Evolutionary conservation across 1,140 invertebrate species (phyloP), one percentile per base, ranked within the genome.

Genomic region (Tetranychus urticae): DNA sequence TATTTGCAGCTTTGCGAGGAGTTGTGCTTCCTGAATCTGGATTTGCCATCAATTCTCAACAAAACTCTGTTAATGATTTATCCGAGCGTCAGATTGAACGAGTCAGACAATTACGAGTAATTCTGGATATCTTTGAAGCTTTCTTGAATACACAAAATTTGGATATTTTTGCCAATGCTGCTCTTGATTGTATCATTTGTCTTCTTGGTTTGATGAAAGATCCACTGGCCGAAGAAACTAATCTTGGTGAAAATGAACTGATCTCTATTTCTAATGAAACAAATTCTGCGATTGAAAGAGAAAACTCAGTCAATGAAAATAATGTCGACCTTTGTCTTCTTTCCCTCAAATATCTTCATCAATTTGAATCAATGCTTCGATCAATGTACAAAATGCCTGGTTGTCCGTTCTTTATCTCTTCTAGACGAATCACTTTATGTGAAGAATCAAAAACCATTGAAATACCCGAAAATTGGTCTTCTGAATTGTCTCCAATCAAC

Each of bases 331-430:
- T 91, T 62, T 86, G 86, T 66, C 77, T 85, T 50, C 86, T 89
- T 67, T 86, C 87, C 5, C 71, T 94, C 2, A 84, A 84, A 63
- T 87, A 90, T 66, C 74, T 93, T 14, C 78, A 87, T 66, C 84
- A 80, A 65, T 91, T 86, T 69, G 84, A 82, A 63, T 80, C 82
- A 62, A 91, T 92, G 62, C 73, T 94, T 37, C 81, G 83, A 1
- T 85, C 86, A 66, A 92, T 93, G 86, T 89, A 87, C 71, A 82
- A 82, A 67, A 92, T 94, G 88, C 88, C 88, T 23, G 86, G 86
- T 64, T 91, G 87, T 71, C 89, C 88, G 1, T 83, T 86, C 56
- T 92, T 94, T 69, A 86, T 89, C 70, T 83, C 88, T 12, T 84
- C 86, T 1, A 83, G 89, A 67, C 75, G 76, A 37, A n/a, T 56